Conservation (phyloP, 2,113 vertebrate genomes). For the Saiga tatarica region DNA sequence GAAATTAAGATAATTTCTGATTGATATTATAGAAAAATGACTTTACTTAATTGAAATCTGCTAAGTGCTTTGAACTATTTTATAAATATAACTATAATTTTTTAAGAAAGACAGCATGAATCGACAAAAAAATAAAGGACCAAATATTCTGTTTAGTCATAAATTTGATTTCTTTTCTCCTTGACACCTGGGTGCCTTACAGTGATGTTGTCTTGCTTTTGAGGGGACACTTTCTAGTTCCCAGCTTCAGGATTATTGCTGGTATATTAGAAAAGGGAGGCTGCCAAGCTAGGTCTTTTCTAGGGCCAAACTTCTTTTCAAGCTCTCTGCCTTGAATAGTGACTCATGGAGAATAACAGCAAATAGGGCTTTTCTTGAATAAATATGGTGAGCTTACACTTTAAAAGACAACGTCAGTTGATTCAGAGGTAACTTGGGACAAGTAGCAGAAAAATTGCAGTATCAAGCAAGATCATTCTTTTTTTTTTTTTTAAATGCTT, state of each 20-base stretch:
- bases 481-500: neutral
- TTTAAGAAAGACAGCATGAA: neutral
- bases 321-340: neutral
- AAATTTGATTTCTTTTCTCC: neutral
- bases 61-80: neutral
- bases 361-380: neutral
- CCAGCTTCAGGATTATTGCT: neutral
- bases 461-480: neutral
- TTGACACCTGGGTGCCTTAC: neutral
- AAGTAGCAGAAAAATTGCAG: neutral
- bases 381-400: neutral
- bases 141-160: neutral
- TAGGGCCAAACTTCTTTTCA: neutral
- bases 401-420: neutral
- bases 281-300: neutral
- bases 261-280: neutral
- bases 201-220: neutral
- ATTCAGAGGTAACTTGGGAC: neutral
- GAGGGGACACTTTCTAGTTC: neutral
- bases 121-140: neutral
- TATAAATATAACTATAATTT: neutral
- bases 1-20: neutral
- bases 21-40: neutral
- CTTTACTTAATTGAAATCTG: conserved; percentile 9
- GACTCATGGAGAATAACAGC: neutral